Base-by-base conservation (phyloP, 2,113 vertebrate species). In the Catharus minimus region DNA sequence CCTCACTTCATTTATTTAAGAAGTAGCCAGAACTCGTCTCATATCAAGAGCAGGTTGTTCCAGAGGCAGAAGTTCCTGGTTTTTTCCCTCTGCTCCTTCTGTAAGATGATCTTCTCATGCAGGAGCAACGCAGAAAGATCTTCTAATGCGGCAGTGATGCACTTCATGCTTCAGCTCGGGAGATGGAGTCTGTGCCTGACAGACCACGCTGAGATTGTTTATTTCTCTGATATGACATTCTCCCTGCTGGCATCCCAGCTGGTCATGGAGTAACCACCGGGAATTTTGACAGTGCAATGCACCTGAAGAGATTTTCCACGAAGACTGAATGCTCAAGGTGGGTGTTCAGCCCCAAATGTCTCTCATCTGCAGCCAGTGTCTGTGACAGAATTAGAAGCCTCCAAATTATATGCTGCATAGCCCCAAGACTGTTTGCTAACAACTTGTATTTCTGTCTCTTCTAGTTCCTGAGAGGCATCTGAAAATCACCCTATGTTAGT, bases 171-270 rank as follows among this genome's bases (percentile, higher is more conserved):
- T 52, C n/a, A 38, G 64, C 52, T 89, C 46, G 28, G 56, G 67
- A 89, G 58, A 68, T n/a, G 68, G 67, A 80, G 47, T 3, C 7
- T 1, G 2, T 44, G 36, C 30, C 85, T 77, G 71, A 20, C 27
- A 83, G 61, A 47, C 33, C 52, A 46, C 2, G 1, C 38, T 41
- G 32, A 47, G 43, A 23, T 15, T 3, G 3, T 43, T 23, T 24
- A 11, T 52, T 73, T 57, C 80, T 65, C 33, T 27, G 26, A 36
- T 5, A 15, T 0, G 0, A 32, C 3, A 17, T 13, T 69, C 39
- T 80, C 55, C 55, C 41, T 57, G 32, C 47, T 47, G 24, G 20
- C 50, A 76, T 23, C 52, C 32, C 36, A 39, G 52, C 13, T 5
- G 1, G 12, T 50, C 56, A 17, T 15, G 43, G 66, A 73, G 26